Evolutionary conservation across 2,797 vertebrate species (phyloP).

Genomic region (Lacerta viridis): DNA sequence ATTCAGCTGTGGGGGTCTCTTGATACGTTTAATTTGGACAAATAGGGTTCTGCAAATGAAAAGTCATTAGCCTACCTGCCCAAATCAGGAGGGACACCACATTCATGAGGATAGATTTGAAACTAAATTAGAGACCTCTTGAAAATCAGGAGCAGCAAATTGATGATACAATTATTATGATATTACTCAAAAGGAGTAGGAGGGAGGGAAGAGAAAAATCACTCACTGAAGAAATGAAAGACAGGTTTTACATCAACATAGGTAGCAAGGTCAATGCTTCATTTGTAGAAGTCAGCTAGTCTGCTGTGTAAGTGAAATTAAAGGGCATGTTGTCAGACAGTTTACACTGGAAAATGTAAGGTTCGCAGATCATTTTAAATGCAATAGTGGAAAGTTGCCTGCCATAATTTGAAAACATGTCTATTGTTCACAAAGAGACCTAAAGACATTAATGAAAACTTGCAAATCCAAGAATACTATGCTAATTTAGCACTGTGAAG

Average conservation of each 20-base stretch:
- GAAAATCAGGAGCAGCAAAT: constrained; percentile 44
- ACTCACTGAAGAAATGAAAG: constrained; percentile 21
- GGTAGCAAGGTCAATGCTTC: constrained; percentile 33
- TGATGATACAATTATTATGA: constrained; percentile 50
- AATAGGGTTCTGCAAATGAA: constrained; percentile 46
- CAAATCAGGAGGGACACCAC: constrained; percentile 47
- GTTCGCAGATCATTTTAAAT: constrained; percentile 6
- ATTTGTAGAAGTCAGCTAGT: constrained; percentile 11
- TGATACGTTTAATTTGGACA: constrained; percentile 41
- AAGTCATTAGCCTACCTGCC: constrained; percentile 51
- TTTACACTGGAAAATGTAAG: constrained; percentile 25
- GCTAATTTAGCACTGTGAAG: not conserved
- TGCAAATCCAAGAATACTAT: not conserved
- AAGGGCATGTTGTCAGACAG: not conserved
- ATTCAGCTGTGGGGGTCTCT: constrained; percentile 30
- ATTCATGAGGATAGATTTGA: constrained; percentile 49
- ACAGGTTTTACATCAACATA: constrained; percentile 33
- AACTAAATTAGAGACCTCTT: constrained; percentile 50
- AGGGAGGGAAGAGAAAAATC: constrained; percentile 29
- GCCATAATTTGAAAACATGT: not conserved
- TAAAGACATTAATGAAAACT: not conserved
- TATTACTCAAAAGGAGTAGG: constrained; percentile 39
- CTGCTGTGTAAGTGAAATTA: constrained; percentile 8
- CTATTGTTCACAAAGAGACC: constrained; percentile 5
- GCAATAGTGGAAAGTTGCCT: not conserved